A percentile compares a stretch with the other conserved stretches of the same genome.
These are phyloP conservation scores for Ectropis grisescens DNA, from an alignment of 1,140 invertebrate genomes.

Conservation along the genomic window DNA sequence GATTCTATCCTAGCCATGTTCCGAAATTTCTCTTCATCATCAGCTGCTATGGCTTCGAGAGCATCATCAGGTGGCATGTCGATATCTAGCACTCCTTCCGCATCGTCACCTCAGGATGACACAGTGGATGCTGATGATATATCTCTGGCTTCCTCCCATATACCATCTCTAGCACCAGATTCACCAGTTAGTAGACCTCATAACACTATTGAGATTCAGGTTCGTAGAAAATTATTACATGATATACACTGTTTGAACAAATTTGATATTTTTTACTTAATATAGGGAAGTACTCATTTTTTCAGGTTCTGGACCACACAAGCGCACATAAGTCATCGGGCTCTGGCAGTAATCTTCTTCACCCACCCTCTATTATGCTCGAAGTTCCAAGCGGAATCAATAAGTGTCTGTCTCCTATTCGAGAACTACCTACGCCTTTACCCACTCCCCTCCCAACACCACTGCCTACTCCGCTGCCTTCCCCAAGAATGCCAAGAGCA, in stretches of 20 bases:
- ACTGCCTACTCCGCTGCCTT: slow-evolving; percentile 74
- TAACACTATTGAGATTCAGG: slow-evolving; percentile 74
- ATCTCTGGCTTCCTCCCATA: slow-evolving; percentile 72
- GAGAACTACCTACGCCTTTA: slow-evolving; percentile 78
- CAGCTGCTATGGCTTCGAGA: slow-evolving; percentile 65
- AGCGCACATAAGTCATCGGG: slow-evolving; percentile 72
- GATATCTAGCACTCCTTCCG: slow-evolving; percentile 74
- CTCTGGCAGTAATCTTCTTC: slow-evolving; percentile 70
- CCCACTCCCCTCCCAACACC: slow-evolving; percentile 79
- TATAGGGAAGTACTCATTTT: slow-evolving; percentile 4
- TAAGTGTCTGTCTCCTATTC: slow-evolving; percentile 80
- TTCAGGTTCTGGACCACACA: slow-evolving; percentile 74
- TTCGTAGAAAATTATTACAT: slow-evolving; percentile 6
- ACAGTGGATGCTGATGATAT: slow-evolving; percentile 75
- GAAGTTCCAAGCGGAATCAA: slow-evolving; percentile 79
- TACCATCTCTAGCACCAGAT: slow-evolving; percentile 71
- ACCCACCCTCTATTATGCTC: slow-evolving; percentile 78
- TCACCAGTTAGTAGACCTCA: slow-evolving; percentile 67
- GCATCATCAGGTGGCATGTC: slow-evolving; percentile 71
- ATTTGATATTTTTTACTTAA: too few species aligned
- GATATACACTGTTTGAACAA: too few species aligned
- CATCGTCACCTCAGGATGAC: slow-evolving; percentile 78
- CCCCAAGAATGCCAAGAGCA: slow-evolving; percentile 51
- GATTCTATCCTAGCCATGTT: slow-evolving; percentile 84
- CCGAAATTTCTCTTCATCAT: slow-evolving; percentile 74